These are phyloP conservation scores for Oreotragus oreotragus DNA, from an alignment of 2,113 vertebrate species.

Conservation along the genomic window DNA sequence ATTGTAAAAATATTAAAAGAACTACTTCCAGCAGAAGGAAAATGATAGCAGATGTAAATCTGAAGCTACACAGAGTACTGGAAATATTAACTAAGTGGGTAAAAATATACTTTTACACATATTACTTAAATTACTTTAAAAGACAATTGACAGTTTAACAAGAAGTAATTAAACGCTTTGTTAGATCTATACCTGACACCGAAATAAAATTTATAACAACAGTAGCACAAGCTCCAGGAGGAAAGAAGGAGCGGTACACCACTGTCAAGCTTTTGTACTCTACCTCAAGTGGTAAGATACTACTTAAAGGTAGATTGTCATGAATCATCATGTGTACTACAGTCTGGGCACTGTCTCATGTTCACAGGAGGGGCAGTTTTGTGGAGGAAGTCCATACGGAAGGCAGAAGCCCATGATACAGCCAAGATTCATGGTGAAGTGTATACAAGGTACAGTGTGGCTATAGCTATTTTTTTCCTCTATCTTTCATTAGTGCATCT, in stretches of 20 bases:
- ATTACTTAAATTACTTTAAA: conserved; percentile 5
- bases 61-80: background rate
- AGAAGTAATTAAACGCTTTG: background rate
- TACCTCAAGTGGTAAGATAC: background rate
- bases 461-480: background rate
- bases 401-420: background rate
- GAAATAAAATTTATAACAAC: background rate
- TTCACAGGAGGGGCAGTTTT: background rate
- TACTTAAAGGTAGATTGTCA: background rate
- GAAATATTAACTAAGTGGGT: background rate
- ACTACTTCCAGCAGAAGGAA: background rate
- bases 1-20: background rate
- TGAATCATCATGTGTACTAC: background rate
- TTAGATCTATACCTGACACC: background rate
- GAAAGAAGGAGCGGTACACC: background rate
- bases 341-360: background rate
- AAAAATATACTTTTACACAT: background rate
- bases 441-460: background rate
- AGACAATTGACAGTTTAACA: background rate
- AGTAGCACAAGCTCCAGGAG: background rate
- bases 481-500: background rate
- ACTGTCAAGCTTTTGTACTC: background rate
- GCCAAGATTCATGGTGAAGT: background rate
- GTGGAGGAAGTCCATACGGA: background rate
- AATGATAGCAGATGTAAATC: background rate